Evolutionary conservation across 1,140 invertebrate genomes (phyloP).

Genomic region (Drosophila repletoides): DNA sequence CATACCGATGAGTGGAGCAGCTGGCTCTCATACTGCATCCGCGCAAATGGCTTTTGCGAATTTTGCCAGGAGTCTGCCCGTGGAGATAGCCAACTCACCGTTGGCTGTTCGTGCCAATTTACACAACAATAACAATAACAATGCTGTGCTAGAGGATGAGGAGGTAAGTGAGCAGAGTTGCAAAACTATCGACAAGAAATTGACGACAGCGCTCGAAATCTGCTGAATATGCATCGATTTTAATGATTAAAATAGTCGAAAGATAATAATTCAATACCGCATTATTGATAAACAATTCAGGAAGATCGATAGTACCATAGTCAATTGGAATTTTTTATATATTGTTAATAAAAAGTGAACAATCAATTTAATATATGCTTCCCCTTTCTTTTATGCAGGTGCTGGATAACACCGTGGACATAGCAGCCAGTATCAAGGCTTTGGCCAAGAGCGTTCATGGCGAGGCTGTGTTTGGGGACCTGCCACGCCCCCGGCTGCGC

Average conservation of each 20-base stretch:
- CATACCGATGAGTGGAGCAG: constrained; percentile 47
- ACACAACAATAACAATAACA: constrained; percentile 28
- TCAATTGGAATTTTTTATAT: too few relatives aligned
- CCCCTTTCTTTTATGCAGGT: constrained; percentile 32
- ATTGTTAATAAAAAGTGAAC: background rate
- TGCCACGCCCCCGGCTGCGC: constrained; percentile 91
- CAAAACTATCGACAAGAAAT: too few relatives aligned
- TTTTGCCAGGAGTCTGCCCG: constrained; percentile 75
- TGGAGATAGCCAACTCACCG: constrained; percentile 73
- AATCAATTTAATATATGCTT: background rate
- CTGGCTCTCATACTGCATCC: constrained; percentile 17
- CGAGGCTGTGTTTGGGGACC: constrained; percentile 91
- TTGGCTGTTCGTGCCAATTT: constrained; percentile 45
- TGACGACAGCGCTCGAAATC: too few relatives aligned
- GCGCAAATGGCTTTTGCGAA: constrained; percentile 45
- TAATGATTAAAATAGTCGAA: too few relatives aligned
- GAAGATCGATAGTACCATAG: too few relatives aligned
- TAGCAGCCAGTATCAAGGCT: constrained; percentile 93
- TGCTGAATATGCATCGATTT: too few relatives aligned
- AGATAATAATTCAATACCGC: too few relatives aligned
- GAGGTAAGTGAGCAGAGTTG: constrained; percentile 57
- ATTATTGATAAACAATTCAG: too few relatives aligned
- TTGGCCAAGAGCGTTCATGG: constrained; percentile 93
- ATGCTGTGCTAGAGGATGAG: constrained; percentile 52
- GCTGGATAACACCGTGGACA: constrained; percentile 84